These are phyloP conservation scores for Oscheius sp. DNA, from an alignment of 2,888 invertebrate genomes.

Conservation along the genomic window DNA sequence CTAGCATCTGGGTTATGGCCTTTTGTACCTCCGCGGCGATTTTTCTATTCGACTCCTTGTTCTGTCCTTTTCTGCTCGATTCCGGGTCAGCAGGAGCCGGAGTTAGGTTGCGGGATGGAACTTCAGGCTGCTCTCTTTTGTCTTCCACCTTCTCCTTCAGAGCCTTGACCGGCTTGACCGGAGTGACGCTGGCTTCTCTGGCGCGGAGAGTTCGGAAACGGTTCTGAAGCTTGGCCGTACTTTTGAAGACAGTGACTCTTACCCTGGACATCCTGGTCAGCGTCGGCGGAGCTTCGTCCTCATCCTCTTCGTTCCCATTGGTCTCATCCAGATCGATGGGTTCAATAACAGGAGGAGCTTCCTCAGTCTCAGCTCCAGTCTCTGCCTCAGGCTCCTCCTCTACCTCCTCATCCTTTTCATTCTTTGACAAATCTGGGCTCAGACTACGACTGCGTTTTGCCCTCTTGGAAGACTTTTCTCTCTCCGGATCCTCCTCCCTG, in stretches of 20 bases:
- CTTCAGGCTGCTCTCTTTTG: no score
- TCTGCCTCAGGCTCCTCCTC: background rate
- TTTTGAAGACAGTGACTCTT: background rate
- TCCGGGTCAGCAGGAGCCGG: background rate
- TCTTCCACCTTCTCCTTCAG: no score
- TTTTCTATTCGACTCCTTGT: background rate
- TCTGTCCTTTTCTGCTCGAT: background rate
- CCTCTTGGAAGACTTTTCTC: background rate
- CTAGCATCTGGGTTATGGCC: no score
- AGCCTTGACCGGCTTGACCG: no score
- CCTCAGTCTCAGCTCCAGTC: conserved; percentile 1
- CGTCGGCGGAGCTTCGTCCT: conserved; percentile 5
- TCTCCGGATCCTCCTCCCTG: background rate
- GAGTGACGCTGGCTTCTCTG: no score
- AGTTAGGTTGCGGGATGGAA: background rate
- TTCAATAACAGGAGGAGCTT: background rate
- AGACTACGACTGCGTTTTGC: conserved; percentile 10
- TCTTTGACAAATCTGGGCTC: conserved; percentile 4
- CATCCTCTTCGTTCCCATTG: conserved; percentile 1
- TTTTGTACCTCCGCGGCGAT: background rate
- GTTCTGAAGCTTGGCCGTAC: no score
- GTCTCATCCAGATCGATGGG: conserved; percentile 4
- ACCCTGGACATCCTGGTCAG: conserved; percentile 28
- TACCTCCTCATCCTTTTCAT: background rate
- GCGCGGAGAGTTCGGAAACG: no score